These are phyloP conservation scores for Podarcis siculus DNA, from an alignment of 2,797 vertebrate species.

Conservation along the genomic window DNA sequence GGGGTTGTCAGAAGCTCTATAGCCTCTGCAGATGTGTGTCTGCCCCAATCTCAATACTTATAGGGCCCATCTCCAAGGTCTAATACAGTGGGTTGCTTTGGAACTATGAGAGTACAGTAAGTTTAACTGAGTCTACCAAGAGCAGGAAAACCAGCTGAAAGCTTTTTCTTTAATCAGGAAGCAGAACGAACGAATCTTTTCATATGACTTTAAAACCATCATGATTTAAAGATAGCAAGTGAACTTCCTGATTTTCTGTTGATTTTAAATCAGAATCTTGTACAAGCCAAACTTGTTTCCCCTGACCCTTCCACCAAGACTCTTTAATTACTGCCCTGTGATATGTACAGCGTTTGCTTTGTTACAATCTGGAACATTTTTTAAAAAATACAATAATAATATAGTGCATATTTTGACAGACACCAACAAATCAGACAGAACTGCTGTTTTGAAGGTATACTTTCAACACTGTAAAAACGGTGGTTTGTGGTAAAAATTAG, in stretches of 20 bases:
- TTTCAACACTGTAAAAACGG: neutral
- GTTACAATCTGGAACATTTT: neutral
- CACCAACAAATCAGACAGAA: slow-evolving; percentile 59
- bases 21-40: neutral
- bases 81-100: neutral
- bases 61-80: neutral
- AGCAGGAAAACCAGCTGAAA: neutral
- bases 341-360: slow-evolving; percentile 17
- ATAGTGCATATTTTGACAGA: slow-evolving; percentile 52
- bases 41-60: neutral
- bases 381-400: slow-evolving; percentile 19
- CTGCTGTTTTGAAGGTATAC: neutral
- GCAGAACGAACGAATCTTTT: accelerated
- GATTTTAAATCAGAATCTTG: slow-evolving; percentile 33
- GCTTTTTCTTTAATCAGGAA: neutral
- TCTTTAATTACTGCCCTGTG: slow-evolving; percentile 45
- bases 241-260: slow-evolving; percentile 17
- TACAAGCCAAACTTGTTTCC: slow-evolving; percentile 18
- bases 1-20: neutral
- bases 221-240: slow-evolving; percentile 42
- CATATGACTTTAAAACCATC: neutral
- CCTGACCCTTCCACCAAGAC: neutral
- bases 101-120: neutral
- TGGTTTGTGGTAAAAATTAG: slow-evolving; percentile 43
- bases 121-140: accelerated